A percentile compares a stretch with the other conserved stretches of the same genome.
These are phyloP conservation scores for Harpagifer antarcticus DNA, from an alignment of 2,797 vertebrate genomes.

Conservation along the genomic window DNA sequence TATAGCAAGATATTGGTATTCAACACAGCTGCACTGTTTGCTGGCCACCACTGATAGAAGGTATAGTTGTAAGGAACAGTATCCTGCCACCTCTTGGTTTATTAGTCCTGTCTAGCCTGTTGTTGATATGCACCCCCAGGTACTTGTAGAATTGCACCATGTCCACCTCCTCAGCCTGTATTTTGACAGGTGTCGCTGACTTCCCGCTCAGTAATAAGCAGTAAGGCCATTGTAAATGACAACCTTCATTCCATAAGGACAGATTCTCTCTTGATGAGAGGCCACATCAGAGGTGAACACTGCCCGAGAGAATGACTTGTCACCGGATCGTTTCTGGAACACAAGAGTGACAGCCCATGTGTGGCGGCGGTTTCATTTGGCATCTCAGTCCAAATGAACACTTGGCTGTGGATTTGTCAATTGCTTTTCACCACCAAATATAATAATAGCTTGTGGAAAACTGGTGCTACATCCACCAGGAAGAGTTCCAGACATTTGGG, in stretches of 20 bases:
- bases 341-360: conserved; percentile 60
- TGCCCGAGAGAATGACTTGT: conserved; percentile 68
- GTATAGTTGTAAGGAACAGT: conserved; percentile 55
- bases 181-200: conserved; percentile 76
- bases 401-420: conserved; percentile 48
- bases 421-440: conserved; percentile 44
- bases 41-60: conserved; percentile 28
- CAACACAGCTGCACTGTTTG: conserved; percentile 8
- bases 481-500: conserved; percentile 25
- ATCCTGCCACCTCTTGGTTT: conserved; percentile 61
- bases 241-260: conserved; percentile 69
- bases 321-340: conserved; percentile 60
- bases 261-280: conserved; percentile 68
- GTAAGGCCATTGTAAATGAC: conserved; percentile 70
- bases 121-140: conserved; percentile 60
- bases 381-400: conserved; percentile 63
- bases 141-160: conserved; percentile 55
- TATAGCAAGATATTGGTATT: no score
- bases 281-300: conserved; percentile 71
- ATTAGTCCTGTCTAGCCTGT: conserved; percentile 64
- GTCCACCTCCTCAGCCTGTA: conserved; percentile 64
- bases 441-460: conserved; percentile 47
- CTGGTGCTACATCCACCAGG: conserved; percentile 27
- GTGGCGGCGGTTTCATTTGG: conserved; percentile 45
- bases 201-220: conserved; percentile 69